These are phyloP conservation scores for Rugalucina vietnamica DNA, from an alignment of 2,888 invertebrate genomes.

Conservation along the genomic window DNA sequence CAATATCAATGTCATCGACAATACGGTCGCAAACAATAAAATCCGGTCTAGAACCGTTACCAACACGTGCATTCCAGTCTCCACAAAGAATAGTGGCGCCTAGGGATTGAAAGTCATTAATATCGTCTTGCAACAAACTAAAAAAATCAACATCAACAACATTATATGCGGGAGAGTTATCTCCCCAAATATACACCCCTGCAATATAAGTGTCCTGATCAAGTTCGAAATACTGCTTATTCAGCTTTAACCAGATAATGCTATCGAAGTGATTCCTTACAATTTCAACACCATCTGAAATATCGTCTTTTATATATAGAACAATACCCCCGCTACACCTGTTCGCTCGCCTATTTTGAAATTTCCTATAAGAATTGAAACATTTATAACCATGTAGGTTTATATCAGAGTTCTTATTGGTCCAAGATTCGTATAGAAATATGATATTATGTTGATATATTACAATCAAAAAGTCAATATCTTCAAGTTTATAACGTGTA, in stretches of 20 bases:
- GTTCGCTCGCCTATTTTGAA: conserved; percentile 1
- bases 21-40: neutral
- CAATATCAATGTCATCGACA: neutral
- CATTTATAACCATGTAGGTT: neutral
- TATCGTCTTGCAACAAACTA: neutral
- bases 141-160: neutral
- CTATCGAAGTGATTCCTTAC: neutral
- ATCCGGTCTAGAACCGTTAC: neutral
- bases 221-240: neutral
- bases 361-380: conserved; percentile 27
- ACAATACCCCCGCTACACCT: conserved; percentile 7
- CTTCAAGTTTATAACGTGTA: neutral
- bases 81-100: neutral
- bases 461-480: neutral
- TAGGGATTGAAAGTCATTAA: neutral
- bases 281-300: neutral
- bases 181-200: neutral
- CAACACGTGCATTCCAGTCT: neutral
- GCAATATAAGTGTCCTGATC: neutral
- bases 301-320: conserved; percentile 7
- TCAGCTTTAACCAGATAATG: neutral
- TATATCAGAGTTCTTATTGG: neutral
- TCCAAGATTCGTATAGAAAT: conserved; percentile 23
- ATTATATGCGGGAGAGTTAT: neutral
- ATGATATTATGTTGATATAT: neutral